phyloP scores from a whole-genome alignment of 2,797 vertebrate genomes.

The Pseudomugil tenellus region DNA sequence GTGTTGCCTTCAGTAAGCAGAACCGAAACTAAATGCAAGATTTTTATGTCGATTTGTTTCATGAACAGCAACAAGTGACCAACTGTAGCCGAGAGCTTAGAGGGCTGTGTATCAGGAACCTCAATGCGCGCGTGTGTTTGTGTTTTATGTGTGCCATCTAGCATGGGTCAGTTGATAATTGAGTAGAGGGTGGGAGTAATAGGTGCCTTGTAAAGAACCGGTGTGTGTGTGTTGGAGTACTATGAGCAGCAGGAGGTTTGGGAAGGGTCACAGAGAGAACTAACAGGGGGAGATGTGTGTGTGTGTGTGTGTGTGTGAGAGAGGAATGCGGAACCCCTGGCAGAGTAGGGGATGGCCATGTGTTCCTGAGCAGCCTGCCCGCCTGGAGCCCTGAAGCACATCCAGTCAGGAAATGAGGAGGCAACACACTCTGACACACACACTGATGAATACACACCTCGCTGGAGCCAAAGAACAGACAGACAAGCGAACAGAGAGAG shows the following conservation, averaged over 20 bases:
- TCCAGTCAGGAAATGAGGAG: constrained; percentile 77
- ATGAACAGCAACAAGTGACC: constrained; percentile 9
- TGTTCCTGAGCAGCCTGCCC: constrained; percentile 68
- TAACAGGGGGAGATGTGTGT: constrained; percentile 23
- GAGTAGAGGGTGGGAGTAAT: constrained; percentile 34
- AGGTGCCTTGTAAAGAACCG: constrained; percentile 23
- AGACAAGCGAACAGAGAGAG: constrained; percentile 55
- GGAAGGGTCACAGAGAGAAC: constrained; percentile 56
- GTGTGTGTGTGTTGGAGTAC: constrained; percentile 39
- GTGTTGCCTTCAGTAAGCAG: neutral
- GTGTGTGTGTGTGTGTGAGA: constrained; percentile 20
- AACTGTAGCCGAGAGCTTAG: constrained; percentile 30
- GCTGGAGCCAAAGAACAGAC: constrained; percentile 53
- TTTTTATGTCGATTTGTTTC: neutral
- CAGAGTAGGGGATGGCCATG: constrained; percentile 70
- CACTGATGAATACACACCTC: constrained; percentile 41
- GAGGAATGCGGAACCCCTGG: constrained; percentile 75
- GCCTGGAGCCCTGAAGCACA: constrained; percentile 66
- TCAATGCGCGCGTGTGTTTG: constrained; percentile 21
- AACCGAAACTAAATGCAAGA: constrained; percentile 14
- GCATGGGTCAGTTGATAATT: constrained; percentile 55
- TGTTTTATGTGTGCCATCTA: constrained; percentile 27
- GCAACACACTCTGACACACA: constrained; percentile 40
- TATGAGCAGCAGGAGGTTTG: constrained; percentile 33
- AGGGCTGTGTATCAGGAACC: constrained; percentile 41